Base-by-base conservation (phyloP, 2,888 invertebrate species). In the Crossocerus cetratus region DNA sequence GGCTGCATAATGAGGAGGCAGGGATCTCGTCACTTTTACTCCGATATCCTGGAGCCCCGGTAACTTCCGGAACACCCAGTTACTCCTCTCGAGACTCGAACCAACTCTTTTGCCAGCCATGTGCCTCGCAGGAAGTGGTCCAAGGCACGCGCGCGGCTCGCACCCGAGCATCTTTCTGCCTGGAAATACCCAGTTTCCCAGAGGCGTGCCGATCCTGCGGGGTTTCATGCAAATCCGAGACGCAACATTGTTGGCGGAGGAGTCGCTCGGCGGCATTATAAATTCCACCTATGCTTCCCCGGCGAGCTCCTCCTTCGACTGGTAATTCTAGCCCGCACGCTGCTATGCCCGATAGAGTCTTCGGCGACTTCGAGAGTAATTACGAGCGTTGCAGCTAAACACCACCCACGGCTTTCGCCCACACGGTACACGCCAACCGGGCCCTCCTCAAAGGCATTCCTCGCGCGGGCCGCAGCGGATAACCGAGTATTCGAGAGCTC, bases 301-400 rank as follows among this genome's bases (percentile, higher is more conserved):
- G 70, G 45, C 45, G 20, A 32, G 16, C 55, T 20, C 32, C 44
- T 56, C 49, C 59, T 63, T 42, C 63, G 44, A 61, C 72, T 65
- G 65, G 83, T 86, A 87, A 86, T 86, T 86, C 82, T 78, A 85
- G 78, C 82, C 80, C 76, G 58, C 60, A 66, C 32, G 32, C 32
- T 3, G 32, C 32, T 32, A 32, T 32, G 32, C 45, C 69, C 84
- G 81, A 87, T 86, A 85, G 84, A 87, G 86, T 87, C 82, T 83
- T 85, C 79, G 58, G 77, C 81, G 82, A 82, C 83, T 83, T 77
- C 67, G 78, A 79, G 83, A 84, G 83, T 87, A 87, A 87, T 87
- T 86, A 87, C 84, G 77, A 64, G 71, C 79, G 84, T 84, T 84
- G 84, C 81, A 76, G 81, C 85, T 84, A 84, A 86, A 84, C 84